These are phyloP conservation scores for Theretra japonica DNA, from an alignment of 2,888 invertebrate genomes.

Conservation along the genomic window DNA sequence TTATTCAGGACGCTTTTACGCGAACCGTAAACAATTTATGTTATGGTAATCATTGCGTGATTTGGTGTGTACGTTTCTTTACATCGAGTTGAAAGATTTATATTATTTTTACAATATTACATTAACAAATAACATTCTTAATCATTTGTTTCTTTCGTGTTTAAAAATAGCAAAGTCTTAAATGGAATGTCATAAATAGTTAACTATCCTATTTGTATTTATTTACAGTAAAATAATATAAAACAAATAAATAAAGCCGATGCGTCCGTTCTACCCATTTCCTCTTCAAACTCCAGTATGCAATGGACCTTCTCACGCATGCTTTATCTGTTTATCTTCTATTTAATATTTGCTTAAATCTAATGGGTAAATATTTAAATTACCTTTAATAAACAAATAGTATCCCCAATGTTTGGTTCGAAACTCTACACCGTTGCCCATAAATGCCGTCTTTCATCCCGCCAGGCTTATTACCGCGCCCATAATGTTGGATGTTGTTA, in stretches of 20 bases:
- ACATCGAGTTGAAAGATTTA: neutral
- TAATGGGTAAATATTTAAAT: constrained; percentile 68
- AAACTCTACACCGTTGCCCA: constrained; percentile 71
- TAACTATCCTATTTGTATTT: too few species aligned
- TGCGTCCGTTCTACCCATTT: constrained; percentile 34
- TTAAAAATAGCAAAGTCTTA: too few species aligned
- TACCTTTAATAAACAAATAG: constrained; percentile 67
- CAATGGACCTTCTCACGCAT: constrained; percentile 52
- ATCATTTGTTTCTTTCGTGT: too few species aligned
- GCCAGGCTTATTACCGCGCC: constrained; percentile 63
- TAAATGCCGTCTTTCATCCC: constrained; percentile 78
- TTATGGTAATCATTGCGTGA: neutral
- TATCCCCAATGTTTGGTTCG: constrained; percentile 55
- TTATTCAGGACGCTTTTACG: constrained; percentile 7
- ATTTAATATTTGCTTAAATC: constrained; percentile 52
- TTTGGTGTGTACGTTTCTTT: neutral
- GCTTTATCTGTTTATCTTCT: constrained; percentile 45
- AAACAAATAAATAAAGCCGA: constrained; percentile 1
- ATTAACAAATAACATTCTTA: too few species aligned
- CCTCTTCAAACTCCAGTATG: constrained; percentile 20
- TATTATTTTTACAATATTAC: neutral
- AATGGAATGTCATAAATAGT: too few species aligned
- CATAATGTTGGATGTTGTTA: constrained; percentile 48
- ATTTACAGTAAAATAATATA: too few species aligned
- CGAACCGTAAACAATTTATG: neutral